Base-by-base conservation (phyloP, 2,797 vertebrate genomes). In the Acrossocheilus wenchowensis region DNA sequence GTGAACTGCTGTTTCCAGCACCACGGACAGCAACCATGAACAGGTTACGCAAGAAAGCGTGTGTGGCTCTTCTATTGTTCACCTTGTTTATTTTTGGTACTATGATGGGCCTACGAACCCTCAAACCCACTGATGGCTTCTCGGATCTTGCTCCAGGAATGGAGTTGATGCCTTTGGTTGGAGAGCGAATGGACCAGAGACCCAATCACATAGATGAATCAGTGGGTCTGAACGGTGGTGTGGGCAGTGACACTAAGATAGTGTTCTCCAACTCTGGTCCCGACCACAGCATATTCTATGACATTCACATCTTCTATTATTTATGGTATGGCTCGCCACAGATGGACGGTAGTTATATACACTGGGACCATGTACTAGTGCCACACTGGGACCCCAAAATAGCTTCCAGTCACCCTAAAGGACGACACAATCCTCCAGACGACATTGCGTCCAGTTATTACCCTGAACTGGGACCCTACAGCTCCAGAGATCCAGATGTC, bases 301-400 rank as follows among this genome's bases (percentile, higher is more conserved):
- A 97, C 85, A 94, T 97, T 30, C 97, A 97, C 50, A 95, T 96
- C 85, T 98, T 97, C 90, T 97, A 97, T 92, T 97, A 97, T 91
- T 94, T 93, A 85, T 97, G 96, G 97, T 98, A 97, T 48, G 97
- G 97, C 26, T 96, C 91, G 78, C 96, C 95, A 0, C 91, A 92
- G 10, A 92, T 94, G 91, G 95, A 97, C 86, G 94, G 94, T 1
- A 95, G 93, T 88, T 97, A 96, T 90, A 91, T 96, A 34, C 97
- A 97, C 89, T 98, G 97, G 97, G 97, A 98, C 91, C 97, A 97
- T 88, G 94, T 96, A 87, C 94, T 98, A 89, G 96, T 98, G 54
- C 97, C 96, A 3, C 97, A 98, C 93, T 98, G 97, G 97, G 97
- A 98, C 92, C 96, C 97, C 69, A 97, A 98, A 91, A 96, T 98